Percentiles rank a stretch among this genome's conserved stretches.
phyloP scores from a whole-genome alignment of 2,888 invertebrate species.

The Thysanoteuthis rhombus region DNA sequence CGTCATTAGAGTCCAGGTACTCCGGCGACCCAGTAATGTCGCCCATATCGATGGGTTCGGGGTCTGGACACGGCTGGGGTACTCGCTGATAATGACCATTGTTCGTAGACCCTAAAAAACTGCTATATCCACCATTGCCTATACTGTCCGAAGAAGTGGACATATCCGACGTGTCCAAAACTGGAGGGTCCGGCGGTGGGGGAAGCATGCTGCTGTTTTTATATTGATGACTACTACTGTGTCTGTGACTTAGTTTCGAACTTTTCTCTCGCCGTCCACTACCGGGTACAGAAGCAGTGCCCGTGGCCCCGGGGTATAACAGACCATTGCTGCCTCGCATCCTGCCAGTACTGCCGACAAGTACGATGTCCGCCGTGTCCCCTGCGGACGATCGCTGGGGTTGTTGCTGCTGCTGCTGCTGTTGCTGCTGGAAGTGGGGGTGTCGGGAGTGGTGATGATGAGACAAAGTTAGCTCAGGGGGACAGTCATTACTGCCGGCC shows the following conservation, averaged over 20 bases:
- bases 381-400: not conserved
- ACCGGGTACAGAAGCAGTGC: not conserved
- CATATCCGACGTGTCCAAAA: conserved; percentile 1
- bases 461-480: not conserved
- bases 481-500: not conserved
- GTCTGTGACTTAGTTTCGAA: not conserved
- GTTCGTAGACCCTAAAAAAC: conserved; percentile 26
- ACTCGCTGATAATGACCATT: conserved; percentile 28
- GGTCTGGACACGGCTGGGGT: conserved; percentile 16
- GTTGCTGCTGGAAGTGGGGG: not conserved
- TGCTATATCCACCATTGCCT: conserved; percentile 29
- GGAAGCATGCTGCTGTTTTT: conserved; percentile 25
- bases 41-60: not conserved
- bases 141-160: conserved; percentile 22
- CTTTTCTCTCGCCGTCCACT: conserved; percentile 17
- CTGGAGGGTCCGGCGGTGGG: conserved; percentile 18
- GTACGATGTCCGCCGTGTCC: not conserved
- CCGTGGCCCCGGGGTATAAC: not conserved
- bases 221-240: not conserved
- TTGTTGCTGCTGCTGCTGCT: not conserved
- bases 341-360: not conserved
- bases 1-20: not conserved
- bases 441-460: not conserved
- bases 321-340: conserved; percentile 26
- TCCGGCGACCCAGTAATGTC: conserved; percentile 12